phyloP scores from a whole-genome alignment of 2,888 invertebrate species.

The Melieria picta region DNA sequence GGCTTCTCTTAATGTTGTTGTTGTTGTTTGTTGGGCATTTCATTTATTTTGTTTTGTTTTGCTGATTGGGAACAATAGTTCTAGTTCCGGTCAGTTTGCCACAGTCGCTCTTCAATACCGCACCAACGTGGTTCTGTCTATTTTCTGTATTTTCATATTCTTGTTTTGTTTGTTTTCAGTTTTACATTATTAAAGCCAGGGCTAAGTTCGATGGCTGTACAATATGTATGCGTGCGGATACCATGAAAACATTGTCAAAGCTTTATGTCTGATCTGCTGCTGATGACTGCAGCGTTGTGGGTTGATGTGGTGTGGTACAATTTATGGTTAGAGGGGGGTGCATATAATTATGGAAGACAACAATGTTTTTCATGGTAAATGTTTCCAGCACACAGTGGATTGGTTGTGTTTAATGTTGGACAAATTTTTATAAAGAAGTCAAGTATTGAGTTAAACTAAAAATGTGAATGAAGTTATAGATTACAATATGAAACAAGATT shows the following conservation, averaged over 20 bases:
- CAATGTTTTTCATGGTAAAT: constrained; percentile 10
- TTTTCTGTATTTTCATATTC: neutral
- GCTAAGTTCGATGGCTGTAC: neutral
- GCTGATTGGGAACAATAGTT: constrained; percentile 44
- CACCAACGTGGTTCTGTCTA: neutral
- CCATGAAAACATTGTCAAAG: constrained; percentile 27
- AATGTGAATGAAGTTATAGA: neutral
- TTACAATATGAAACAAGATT: neutral
- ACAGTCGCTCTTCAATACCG: constrained; percentile 39
- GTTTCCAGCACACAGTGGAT: neutral
- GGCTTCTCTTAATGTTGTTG: constrained; percentile 11
- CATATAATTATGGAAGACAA: constrained; percentile 8
- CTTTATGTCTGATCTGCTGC: constrained; percentile 8
- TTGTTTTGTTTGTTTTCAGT: neutral
- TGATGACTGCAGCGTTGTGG: too few species aligned
- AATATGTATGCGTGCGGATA: neutral
- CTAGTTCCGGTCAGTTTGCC: constrained; percentile 53
- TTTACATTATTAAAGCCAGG: constrained; percentile 12
- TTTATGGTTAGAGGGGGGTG: neutral
- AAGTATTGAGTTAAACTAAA: neutral
- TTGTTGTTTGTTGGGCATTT: constrained; percentile 41
- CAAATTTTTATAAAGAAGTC: too few species aligned
- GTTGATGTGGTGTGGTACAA: too few species aligned
- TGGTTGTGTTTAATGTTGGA: too few species aligned
- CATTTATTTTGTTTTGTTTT: too few species aligned